A percentile compares a stretch with the other conserved stretches of the same genome.
phyloP scores from a whole-genome alignment of 2,113 vertebrate species.

The Anseranas semipalmata region DNA sequence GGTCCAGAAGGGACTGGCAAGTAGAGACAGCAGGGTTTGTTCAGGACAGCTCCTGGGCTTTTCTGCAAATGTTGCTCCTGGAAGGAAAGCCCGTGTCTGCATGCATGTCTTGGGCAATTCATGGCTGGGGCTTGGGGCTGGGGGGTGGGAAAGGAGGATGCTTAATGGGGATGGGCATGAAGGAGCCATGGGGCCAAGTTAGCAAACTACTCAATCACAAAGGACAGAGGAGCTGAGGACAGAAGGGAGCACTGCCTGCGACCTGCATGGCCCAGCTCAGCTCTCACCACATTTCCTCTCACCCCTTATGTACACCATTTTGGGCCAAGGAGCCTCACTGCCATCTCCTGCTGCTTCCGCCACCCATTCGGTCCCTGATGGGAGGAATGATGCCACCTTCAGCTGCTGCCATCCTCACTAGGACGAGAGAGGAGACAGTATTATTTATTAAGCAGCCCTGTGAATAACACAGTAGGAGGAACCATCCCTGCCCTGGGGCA shows the following conservation, averaged over 20 bases:
- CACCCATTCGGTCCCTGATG: fast-evolving
- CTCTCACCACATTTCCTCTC: fast-evolving
- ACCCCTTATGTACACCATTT: fast-evolving
- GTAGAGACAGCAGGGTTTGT: neutral
- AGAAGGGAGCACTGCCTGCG: neutral
- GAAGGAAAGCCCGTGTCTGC: neutral
- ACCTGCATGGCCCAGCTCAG: neutral
- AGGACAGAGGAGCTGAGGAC: neutral
- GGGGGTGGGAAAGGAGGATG: neutral
- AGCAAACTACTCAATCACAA: neutral
- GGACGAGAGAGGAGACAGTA: neutral
- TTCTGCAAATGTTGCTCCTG: neutral
- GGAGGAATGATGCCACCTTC: fast-evolving
- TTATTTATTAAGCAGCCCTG: neutral
- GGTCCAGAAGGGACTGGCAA: neutral
- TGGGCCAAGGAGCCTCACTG: neutral
- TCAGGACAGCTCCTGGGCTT: neutral
- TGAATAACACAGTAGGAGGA: fast-evolving
- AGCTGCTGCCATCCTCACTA: neutral
- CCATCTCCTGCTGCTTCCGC: neutral
- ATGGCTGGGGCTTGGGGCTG: neutral
- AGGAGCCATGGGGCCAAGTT: neutral
- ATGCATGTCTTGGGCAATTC: neutral
- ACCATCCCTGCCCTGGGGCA: neutral
- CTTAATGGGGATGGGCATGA: neutral